Conservation (phyloP, 1,140 invertebrate species). For the Cydia fagiglandana region DNA sequence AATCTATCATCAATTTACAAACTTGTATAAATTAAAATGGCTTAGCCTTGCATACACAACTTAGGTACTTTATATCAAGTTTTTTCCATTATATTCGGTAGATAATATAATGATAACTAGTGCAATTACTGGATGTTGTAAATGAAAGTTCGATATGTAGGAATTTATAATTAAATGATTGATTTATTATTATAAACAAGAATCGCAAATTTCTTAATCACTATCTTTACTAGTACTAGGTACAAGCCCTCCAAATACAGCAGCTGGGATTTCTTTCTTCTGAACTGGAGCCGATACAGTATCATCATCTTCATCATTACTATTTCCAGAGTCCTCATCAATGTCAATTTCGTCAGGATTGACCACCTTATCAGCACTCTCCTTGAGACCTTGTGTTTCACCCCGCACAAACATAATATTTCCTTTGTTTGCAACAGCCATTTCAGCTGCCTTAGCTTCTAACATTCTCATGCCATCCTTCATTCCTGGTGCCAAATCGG, state of each 20-base stretch:
- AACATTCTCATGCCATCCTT: slow-evolving; percentile 93
- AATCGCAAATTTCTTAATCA: slow-evolving; percentile 40
- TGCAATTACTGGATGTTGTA: slow-evolving; percentile 43
- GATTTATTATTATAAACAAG: slow-evolving; percentile 52
- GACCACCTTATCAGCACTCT: slow-evolving; percentile 84
- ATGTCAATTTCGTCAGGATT: slow-evolving; percentile 98
- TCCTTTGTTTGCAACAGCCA: slow-evolving; percentile 79
- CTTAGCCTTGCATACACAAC: too few relatives aligned
- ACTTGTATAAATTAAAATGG: too few relatives aligned
- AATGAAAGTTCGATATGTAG: slow-evolving; percentile 56
- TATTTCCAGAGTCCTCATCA: slow-evolving; percentile 89
- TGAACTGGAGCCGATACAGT: slow-evolving; percentile 85
- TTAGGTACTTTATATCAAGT: too few relatives aligned
- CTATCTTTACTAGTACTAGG: slow-evolving; percentile 57
- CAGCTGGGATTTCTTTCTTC: slow-evolving; percentile 88
- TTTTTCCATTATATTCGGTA: too few relatives aligned
- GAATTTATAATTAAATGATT: slow-evolving; percentile 55
- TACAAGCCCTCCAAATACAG: slow-evolving; percentile 91
- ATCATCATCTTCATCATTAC: slow-evolving; percentile 83
- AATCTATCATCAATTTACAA: too few relatives aligned
- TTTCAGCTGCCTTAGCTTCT: slow-evolving; percentile 89
- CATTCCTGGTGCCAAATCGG: slow-evolving; percentile 84
- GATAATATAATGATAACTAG: too few relatives aligned
- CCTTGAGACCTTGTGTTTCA: slow-evolving; percentile 88
- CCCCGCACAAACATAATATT: slow-evolving; percentile 92